Base-by-base conservation (phyloP, 2,888 invertebrate genomes). In the Margaritifera margaritifera region DNA sequence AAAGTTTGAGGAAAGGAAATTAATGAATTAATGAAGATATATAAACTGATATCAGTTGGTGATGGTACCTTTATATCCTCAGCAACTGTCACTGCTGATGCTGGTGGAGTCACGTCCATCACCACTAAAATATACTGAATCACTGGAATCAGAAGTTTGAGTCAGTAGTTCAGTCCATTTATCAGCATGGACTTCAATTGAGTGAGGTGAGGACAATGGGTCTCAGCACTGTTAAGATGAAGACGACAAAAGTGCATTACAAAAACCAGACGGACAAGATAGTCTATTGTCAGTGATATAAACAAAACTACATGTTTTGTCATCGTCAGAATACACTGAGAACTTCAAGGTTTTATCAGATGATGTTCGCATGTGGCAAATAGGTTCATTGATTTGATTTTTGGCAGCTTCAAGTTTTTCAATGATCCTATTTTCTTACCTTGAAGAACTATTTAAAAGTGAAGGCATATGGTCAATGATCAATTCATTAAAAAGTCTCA, bases 381-480 rank as follows among this genome's bases (percentile, higher is more conserved):
- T n/a, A 18, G 57, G 11, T 18, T 8, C 57, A 56, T 56, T 56
- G 6, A 56, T 18, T n/a, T 56, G 11, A 56, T 56, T 8, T 24
- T 18, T 18, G 8, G 22, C 31, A 25, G 19, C 19, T 25, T 59
- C 59, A 11, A 59, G n/a, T n/a, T 59, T 59, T 25, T 25, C 31
- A 19, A 59, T 25, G 27, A 59, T 19, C 25, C 31, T 59, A n/a
- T 59, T 59, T 59, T 59, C 59, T 25, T 25, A 59, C 18, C 31
- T 19, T 24, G 59, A 59, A 15, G 59, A 31, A 6, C 19, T 24
- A 59, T 6, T 24, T 31, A 20, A 31, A 59, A 59, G 19, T 6
- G 59, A 20, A 59, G 59, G 59, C 59, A 59, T 18, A 25, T 59
- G 59, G 59, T 59, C 59, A 24, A 59, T 19, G 15, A 59, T 59